A percentile compares a stretch with the other conserved stretches of the same genome.
These are phyloP conservation scores for Ptiloglossa arizonensis DNA, from an alignment of 1,140 invertebrate species.

Conservation along the genomic window DNA sequence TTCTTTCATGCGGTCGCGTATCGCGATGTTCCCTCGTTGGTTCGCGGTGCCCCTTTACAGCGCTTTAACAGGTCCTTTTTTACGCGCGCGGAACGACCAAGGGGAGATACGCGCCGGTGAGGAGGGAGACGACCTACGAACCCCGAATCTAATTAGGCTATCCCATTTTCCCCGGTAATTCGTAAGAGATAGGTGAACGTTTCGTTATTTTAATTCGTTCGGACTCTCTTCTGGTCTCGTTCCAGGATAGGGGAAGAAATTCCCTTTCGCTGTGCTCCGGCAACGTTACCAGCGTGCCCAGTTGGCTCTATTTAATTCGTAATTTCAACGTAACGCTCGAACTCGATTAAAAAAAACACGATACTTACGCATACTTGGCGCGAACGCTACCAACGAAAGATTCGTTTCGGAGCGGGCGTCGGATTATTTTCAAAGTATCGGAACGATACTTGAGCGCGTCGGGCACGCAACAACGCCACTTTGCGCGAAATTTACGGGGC, in stretches of 20 bases:
- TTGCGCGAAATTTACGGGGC: neutral
- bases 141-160: slow-evolving; percentile 43
- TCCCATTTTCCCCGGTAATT: slow-evolving; percentile 33
- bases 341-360: neutral
- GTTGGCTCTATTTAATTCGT: neutral
- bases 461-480: neutral
- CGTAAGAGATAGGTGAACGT: slow-evolving; percentile 31
- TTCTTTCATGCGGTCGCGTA: neutral
- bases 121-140: neutral
- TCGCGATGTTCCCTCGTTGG: slow-evolving; percentile 7
- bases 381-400: neutral
- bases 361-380: neutral
- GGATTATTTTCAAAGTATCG: neutral
- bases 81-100: neutral
- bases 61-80: slow-evolving; percentile 37
- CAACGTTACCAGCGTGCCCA: too few relatives aligned
- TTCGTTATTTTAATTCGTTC: slow-evolving; percentile 34
- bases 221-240: neutral
- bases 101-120: neutral
- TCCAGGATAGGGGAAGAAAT: neutral
- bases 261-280: neutral
- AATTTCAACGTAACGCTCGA: neutral
- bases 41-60: slow-evolving; percentile 21
- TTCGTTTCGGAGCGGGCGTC: too few relatives aligned
- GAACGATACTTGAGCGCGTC: neutral